Conservation (phyloP, 1,140 invertebrate species). For the Hirudo medicinalis region DNA sequence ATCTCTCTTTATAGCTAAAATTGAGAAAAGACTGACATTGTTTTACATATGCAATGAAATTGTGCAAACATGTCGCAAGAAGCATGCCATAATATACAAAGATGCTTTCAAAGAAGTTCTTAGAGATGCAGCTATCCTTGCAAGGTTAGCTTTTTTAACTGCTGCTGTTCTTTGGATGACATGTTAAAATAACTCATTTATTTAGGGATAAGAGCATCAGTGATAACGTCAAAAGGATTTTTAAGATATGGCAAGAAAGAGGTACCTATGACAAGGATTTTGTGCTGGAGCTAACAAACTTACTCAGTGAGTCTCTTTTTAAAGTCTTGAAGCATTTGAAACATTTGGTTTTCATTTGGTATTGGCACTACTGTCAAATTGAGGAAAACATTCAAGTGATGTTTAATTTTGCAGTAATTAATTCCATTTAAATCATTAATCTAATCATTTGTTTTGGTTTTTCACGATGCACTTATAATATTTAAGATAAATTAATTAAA, state of each 20-base stretch:
- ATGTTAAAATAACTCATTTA: neutral
- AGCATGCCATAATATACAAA: conserved; percentile 47
- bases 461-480: no score
- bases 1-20: conserved; percentile 50
- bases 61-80: conserved; percentile 82
- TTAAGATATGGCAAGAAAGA: conserved; percentile 85
- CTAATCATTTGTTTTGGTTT: no score
- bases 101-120: conserved; percentile 79
- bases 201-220: conserved; percentile 72
- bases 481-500: neutral
- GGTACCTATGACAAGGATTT: conserved; percentile 74
- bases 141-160: conserved; percentile 47
- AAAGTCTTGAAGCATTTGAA: neutral
- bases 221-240: conserved; percentile 68
- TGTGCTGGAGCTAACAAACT: conserved; percentile 58
- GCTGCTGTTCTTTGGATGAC: no score
- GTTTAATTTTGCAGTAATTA: no score
- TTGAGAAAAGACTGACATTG: conserved; percentile 67
- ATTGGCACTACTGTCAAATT: neutral
- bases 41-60: conserved; percentile 92
- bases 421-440: no score
- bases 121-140: conserved; percentile 74
- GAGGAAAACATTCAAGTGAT: no score
- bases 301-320: conserved; percentile 29
- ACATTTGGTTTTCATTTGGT: neutral